A percentile compares a stretch with the other conserved stretches of the same genome.
phyloP scores from a whole-genome alignment of 2,113 vertebrate genomes.

The Antennarius striatus region DNA sequence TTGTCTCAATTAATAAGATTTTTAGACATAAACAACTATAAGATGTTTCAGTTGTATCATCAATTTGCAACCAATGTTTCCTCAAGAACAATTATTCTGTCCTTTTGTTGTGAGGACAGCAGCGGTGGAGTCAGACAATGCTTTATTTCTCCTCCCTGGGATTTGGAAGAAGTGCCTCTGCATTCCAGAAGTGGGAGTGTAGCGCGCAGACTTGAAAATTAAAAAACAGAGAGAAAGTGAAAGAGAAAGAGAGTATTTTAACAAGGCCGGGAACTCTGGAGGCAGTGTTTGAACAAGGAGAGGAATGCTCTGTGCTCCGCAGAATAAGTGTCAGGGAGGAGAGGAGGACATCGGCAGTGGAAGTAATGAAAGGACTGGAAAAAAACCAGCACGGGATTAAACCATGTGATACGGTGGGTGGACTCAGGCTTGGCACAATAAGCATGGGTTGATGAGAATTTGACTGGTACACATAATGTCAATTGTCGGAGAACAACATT shows the following conservation, averaged over 20 bases:
- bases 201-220: slow-evolving; percentile 22
- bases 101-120: slow-evolving; percentile 19
- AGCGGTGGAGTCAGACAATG: slow-evolving; percentile 21
- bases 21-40: too few relatives aligned
- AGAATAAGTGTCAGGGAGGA: slow-evolving; percentile 65
- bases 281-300: slow-evolving; percentile 66
- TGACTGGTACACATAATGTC: slow-evolving; percentile 3
- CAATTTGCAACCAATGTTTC: slow-evolving; percentile 2
- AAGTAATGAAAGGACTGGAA: slow-evolving; percentile 39
- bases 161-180: slow-evolving; percentile 33
- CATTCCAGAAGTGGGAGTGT: slow-evolving; percentile 62
- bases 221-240: slow-evolving; percentile 29
- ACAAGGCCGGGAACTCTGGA: slow-evolving; percentile 72
- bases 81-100: slow-evolving; percentile 4
- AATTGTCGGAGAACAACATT: slow-evolving; percentile 2
- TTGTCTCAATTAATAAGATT: too few relatives aligned
- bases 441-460: slow-evolving; percentile 17
- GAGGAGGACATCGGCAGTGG: slow-evolving; percentile 22
- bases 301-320: slow-evolving; percentile 70
- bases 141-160: slow-evolving; percentile 11
- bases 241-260: slow-evolving; percentile 61
- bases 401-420: slow-evolving; percentile 21
- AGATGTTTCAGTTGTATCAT: neutral
- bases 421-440: slow-evolving; percentile 3
- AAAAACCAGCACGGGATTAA: slow-evolving; percentile 52